Conservation (phyloP, 2,113 vertebrate species). For the Meriones unguiculatus region DNA sequence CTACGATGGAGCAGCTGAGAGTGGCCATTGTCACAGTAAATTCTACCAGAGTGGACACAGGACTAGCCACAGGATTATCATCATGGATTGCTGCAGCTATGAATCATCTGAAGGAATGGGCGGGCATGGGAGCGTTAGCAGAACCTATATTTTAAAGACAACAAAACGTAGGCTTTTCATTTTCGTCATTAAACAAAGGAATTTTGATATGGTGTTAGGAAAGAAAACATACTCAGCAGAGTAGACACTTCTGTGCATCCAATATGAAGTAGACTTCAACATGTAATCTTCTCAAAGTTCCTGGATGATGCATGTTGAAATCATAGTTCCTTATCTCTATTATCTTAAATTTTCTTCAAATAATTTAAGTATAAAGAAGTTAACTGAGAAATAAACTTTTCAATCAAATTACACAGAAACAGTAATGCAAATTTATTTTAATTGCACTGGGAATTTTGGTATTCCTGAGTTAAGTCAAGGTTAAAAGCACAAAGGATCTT, state of each 20-base stretch:
- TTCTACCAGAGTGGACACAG: too few relatives aligned
- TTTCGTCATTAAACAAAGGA: not conserved
- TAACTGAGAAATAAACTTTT: not conserved
- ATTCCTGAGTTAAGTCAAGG: not conserved
- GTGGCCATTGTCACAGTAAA: too few relatives aligned
- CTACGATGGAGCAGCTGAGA: too few relatives aligned
- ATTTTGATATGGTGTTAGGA: not conserved
- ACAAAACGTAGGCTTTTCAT: not conserved
- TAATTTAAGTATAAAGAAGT: conserved; percentile 33
- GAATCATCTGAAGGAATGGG: too few relatives aligned
- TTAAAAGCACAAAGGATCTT: not conserved
- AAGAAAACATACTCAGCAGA: not conserved
- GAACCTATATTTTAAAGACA: not conserved
- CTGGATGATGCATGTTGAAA: not conserved
- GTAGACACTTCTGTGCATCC: not conserved
- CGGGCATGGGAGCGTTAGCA: too few relatives aligned
- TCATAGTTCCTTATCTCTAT: not conserved
- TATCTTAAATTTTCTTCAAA: conserved; percentile 5
- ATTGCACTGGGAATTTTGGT: not conserved
- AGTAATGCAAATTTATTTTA: not conserved
- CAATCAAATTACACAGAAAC: not conserved
- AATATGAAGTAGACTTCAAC: not conserved
- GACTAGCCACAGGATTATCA: too few relatives aligned
- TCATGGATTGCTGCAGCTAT: too few relatives aligned
- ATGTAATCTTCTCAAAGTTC: not conserved